Base-by-base conservation (phyloP, 2,113 vertebrate genomes). In the Ochotona princeps region DNA sequence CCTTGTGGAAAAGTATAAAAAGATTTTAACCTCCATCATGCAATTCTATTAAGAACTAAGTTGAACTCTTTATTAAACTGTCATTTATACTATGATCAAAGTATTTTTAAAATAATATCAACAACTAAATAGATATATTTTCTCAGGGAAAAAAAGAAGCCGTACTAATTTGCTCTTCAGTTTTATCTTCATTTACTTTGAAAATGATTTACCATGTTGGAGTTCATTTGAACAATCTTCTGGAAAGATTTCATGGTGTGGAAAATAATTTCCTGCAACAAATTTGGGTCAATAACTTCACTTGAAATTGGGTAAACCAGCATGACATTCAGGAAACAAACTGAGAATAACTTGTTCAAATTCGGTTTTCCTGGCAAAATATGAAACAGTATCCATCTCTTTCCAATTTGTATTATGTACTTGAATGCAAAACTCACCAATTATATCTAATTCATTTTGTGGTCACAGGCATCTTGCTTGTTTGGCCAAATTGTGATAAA, bases 231-330 rank as follows among this genome's bases (percentile, higher is more conserved):
- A 97, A 96, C 44, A 95, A 74, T 26, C 88, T 9, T 85, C 5
- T 72, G 83, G 91, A 90, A 95, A 61, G 81, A 87, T 25, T 91
- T 95, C 83, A 70, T 44, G 14, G 74, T 91, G 91, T 89, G 73
- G 51, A 93, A 83, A 95, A 89, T 44, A 92, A 74, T 79, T 96
- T 96, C 89, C 87, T 89, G 35, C 87, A 91, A 82, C 12, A 85
- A 97, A 86, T 30, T 88, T 92, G 38, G 47, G 87, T 95, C 78
- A 66, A 23, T 92, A 88, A 96, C 96, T 95, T 96, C 47, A 91
- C 86, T 81, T 90, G 30, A 90, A 97, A 95, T 35, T 97, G 79
- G 69, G 97, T 97, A 96, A 97, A 63, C 17, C 87, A 96, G 61
- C 8, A 8, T 86, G 69, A 38, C 0, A 1, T 74, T 54, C n/a